These are phyloP conservation scores for Parnassius glacialis DNA, from an alignment of 2,888 invertebrate species.

Conservation along the genomic window DNA sequence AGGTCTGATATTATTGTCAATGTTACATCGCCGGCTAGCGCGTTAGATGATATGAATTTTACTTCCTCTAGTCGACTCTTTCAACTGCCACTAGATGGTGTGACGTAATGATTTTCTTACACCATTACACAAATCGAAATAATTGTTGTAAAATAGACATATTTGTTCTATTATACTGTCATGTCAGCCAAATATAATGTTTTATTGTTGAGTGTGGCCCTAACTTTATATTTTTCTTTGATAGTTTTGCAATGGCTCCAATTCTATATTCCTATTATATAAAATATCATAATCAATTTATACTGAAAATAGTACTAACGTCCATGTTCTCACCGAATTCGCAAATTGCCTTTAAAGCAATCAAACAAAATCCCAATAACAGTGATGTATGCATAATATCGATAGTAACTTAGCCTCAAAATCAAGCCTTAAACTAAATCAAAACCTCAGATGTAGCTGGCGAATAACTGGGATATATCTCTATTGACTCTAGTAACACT, in stretches of 20 bases:
- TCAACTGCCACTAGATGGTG: too few relatives aligned
- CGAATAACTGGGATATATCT: background rate
- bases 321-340: background rate
- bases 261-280: background rate
- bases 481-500: background rate
- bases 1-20: too few relatives aligned
- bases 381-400: background rate
- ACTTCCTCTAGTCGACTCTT: too few relatives aligned
- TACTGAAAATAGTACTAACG: too few relatives aligned
- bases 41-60: too few relatives aligned
- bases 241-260: conserved; percentile 7
- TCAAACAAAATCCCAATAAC: background rate
- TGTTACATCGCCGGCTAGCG: too few relatives aligned
- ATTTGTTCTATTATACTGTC: too few relatives aligned
- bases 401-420: conserved; percentile 10
- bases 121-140: too few relatives aligned
- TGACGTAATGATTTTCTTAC: too few relatives aligned
- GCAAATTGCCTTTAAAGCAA: background rate
- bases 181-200: background rate
- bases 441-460: background rate
- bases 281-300: background rate
- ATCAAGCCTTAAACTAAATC: conserved; percentile 4
- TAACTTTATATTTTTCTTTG: conserved; percentile 1
- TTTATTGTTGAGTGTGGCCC: background rate
- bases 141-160: too few relatives aligned